A percentile compares a stretch with the other conserved stretches of the same genome.
These are phyloP conservation scores for Lanius collurio DNA, from an alignment of 2,113 vertebrate genomes.

Conservation along the genomic window DNA sequence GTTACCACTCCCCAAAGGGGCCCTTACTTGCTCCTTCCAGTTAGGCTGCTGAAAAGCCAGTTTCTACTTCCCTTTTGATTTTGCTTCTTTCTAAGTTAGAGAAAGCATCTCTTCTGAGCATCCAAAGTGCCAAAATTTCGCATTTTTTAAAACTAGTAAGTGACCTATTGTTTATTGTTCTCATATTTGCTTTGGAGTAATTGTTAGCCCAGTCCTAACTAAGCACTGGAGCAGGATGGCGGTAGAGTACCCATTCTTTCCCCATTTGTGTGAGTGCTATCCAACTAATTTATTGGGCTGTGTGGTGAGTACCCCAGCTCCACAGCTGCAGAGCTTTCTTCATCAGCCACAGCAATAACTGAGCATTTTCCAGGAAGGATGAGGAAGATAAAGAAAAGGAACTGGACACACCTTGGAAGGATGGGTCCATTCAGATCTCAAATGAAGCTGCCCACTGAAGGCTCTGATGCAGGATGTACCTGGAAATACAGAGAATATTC, in stretches of 20 bases:
- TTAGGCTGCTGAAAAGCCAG: not conserved
- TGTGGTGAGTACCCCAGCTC: not conserved
- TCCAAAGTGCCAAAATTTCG: not conserved
- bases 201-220: not conserved
- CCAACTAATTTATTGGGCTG: not conserved
- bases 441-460: not conserved
- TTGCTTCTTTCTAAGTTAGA: not conserved
- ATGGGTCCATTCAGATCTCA: not conserved
- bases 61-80: not conserved
- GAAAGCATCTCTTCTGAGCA: not conserved
- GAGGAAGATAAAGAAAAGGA: not conserved
- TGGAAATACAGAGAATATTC: not conserved
- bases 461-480: not conserved
- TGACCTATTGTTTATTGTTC: not conserved
- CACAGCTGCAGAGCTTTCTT: not conserved
- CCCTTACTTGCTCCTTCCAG: slow-evolving; percentile 1
- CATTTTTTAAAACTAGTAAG: not conserved
- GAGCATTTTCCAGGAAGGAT: not conserved
- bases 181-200: not conserved
- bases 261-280: not conserved
- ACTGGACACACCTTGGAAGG: not conserved
- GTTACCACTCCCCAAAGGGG: slow-evolving; percentile 52
- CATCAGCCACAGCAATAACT: not conserved
- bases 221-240: not conserved
- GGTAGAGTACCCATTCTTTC: not conserved